phyloP scores from a whole-genome alignment of 64 coral and sea anemone genomes.

The Actinia tenebrosa region DNA sequence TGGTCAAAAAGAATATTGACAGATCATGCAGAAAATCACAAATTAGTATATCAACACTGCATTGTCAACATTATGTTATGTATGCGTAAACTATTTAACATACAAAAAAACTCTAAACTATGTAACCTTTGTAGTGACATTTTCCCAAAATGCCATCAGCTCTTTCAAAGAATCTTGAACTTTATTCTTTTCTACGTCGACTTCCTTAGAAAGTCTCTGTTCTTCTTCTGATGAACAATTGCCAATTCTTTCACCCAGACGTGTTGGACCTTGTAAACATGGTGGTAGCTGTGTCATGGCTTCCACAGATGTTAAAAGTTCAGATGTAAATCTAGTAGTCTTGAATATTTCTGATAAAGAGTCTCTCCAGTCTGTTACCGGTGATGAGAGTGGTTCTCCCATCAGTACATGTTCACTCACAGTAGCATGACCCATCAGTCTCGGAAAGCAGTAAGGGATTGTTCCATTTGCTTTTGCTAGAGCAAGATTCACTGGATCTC shows the following conservation, averaged over 20 bases:
- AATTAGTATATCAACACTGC: not conserved
- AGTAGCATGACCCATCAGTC: slow-evolving; percentile 58
- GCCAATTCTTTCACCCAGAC: not conserved
- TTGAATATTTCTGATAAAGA: slow-evolving; percentile 60
- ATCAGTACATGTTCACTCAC: slow-evolving; percentile 82
- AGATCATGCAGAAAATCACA: not conserved
- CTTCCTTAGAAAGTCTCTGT: slow-evolving; percentile 1
- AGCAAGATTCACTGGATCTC: slow-evolving; percentile 47
- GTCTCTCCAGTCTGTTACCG: slow-evolving; percentile 42
- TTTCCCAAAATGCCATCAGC: slow-evolving; percentile 20
- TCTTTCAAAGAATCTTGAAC: slow-evolving; percentile 25
- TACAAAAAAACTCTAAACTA: not conserved
- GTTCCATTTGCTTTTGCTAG: slow-evolving; percentile 66
- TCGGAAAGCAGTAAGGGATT: slow-evolving; percentile 84
- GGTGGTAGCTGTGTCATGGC: slow-evolving; percentile 44
- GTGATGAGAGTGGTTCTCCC: slow-evolving; percentile 57
- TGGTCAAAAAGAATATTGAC: not conserved
- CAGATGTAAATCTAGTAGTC: slow-evolving; percentile 49
- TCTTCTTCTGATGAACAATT: not conserved
- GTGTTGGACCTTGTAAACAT: not conserved
- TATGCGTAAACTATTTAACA: not conserved
- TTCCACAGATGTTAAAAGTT: slow-evolving; percentile 60
- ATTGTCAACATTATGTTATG: not conserved
- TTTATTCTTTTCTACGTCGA: not conserved
- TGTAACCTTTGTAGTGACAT: slow-evolving; percentile 5